Base-by-base conservation (phyloP, 37 sponge, comb jelly and placozoan species). In the Chondrilla cf. caribensis region DNA sequence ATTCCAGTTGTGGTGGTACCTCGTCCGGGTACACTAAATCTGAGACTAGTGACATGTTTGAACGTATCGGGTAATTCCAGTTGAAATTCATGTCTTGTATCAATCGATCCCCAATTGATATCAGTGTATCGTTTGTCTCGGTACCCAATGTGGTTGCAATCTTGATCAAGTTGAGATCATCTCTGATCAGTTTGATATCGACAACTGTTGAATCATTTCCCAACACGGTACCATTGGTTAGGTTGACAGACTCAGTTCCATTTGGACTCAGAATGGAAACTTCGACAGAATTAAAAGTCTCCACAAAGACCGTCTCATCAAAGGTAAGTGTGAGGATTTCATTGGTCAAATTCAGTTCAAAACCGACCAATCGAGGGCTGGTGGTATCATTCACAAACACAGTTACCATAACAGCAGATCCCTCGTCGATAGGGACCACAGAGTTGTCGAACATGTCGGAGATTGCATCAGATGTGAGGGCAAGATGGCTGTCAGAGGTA, bases 81-180 rank as follows among this genome's bases (percentile, higher is more conserved):
- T 92, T 92, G 37, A 7, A n/a, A 60, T 83, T 88, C 91, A 90
- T 94, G 70, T 94, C 95, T 58, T 71, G 82, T 18, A 96, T 71
- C 2, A 84, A 37, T 24, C 15, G 70, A 6, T 5, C 25, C 18
- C 80, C 65, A 58, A 88, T 32, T 26, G 91, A 70, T 18, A 96
- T 60, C 58, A 62, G 92, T 2, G 90, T 85, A 47, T 89, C 83
- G 58, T 47, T 85, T 6, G 51, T 47, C 51, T 47, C 51, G 5
- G 64, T 62, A 7, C 25, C 29, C 18, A 76, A 58, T 47, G 11
- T 26, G 64, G 91, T 90, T 31, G 91, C 88, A 15, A 82, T 84
- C 73, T 96, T 96, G 82, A 96, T 90, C 6, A 70, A 54, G 57
- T 96, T 96, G 32, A 92, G 81, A 60, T 96, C 93, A 66, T 7